A percentile compares a stretch with the other conserved stretches of the same genome.
phyloP scores from a whole-genome alignment of 1,140 invertebrate genomes.

The Reticulitermes speratus region DNA sequence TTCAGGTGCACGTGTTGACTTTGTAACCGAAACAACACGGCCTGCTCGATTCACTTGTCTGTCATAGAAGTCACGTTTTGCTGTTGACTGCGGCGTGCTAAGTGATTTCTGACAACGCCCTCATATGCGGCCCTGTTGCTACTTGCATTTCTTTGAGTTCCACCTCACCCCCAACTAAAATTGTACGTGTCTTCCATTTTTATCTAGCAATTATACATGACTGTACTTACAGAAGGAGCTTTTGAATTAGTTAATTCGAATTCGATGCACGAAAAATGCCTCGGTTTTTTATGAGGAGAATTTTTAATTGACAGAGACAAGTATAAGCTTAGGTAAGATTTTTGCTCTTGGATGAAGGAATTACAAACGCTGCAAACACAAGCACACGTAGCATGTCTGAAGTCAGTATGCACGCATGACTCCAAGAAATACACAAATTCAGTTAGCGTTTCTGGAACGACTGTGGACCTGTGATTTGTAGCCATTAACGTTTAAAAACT shows the following conservation, averaged over 20 bases:
- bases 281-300: no score
- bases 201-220: background rate
- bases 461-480: no score
- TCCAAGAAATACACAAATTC: no score
- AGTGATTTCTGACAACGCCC: conserved; percentile 17
- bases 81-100: background rate
- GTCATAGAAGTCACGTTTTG: background rate
- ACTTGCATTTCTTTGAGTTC: background rate
- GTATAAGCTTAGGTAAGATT: no score
- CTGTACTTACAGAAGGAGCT: background rate
- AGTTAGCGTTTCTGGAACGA: no score
- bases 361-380: no score
- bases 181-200: background rate
- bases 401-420: no score
- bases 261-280: no score
- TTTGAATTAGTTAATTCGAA: background rate
- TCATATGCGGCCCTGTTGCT: background rate
- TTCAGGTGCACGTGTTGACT: background rate
- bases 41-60: background rate
- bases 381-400: no score
- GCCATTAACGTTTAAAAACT: no score
- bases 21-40: background rate
- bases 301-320: no score
- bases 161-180: background rate
- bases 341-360: no score